These are phyloP conservation scores for Porites evermanni DNA, from an alignment of 92 coral and sea anemone species.

Conservation along the genomic window DNA sequence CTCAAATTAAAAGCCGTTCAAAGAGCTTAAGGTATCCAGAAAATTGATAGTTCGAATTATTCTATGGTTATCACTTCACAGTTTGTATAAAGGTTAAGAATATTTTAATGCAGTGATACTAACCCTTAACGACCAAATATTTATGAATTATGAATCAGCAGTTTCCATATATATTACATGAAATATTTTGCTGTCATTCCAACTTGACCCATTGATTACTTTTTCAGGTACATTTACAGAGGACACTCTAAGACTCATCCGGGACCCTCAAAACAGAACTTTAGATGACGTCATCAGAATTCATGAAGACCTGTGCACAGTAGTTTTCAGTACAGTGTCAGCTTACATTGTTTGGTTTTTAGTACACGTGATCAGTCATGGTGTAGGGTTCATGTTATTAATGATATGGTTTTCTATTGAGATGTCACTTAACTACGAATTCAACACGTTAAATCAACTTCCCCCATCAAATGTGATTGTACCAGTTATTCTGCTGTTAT, in stretches of 20 bases:
- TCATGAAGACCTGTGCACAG: slow-evolving; percentile 73
- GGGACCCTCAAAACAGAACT: slow-evolving; percentile 8
- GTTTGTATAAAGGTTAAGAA: too few relatives aligned
- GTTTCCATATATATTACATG: too few relatives aligned
- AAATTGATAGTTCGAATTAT: too few relatives aligned
- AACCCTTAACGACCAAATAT: too few relatives aligned
- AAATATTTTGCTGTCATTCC: too few relatives aligned
- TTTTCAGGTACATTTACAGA: slow-evolving; percentile 42
- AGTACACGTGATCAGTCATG: slow-evolving; percentile 71
- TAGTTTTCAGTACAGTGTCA: slow-evolving; percentile 73
- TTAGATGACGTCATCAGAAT: slow-evolving; percentile 44
- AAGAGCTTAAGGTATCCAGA: too few relatives aligned
- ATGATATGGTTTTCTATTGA: slow-evolving; percentile 14
- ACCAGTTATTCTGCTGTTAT: slow-evolving; percentile 19
- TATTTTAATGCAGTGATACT: too few relatives aligned
- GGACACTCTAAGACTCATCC: slow-evolving; percentile 33
- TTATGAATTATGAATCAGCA: too few relatives aligned
- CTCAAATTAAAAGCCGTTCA: too few relatives aligned
- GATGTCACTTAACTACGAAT: too few relatives aligned
- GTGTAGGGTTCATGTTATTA: slow-evolving; percentile 48
- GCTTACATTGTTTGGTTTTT: slow-evolving; percentile 78
- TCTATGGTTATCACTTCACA: too few relatives aligned
- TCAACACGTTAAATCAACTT: not conserved
- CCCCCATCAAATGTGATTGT: slow-evolving; percentile 17
- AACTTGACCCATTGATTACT: not conserved